Evolutionary conservation across 2,888 invertebrate genomes (phyloP), one percentile per base, ranked within the genome.

Genomic region (Hesperia comma): DNA sequence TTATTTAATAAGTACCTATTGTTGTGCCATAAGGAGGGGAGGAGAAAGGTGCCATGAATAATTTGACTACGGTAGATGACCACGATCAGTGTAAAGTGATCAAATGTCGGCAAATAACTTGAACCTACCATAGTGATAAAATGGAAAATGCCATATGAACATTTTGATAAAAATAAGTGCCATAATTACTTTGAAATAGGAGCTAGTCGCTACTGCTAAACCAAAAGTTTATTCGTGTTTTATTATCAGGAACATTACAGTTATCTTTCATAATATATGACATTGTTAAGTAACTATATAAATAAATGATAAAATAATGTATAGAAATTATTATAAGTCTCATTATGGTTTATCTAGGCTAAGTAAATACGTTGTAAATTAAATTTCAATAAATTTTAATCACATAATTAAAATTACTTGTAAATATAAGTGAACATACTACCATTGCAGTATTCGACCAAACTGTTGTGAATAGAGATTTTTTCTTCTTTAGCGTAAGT

Each of bases 401-500:
- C 6, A 53, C 2, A 43, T 51, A 26, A 2, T 26, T 26, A 26
- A 5, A 4, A 26, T 4, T 26, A 51, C 19, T 53, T 70, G 60
- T 71, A 66, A 58, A 58, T 67, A 60, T 57, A 68, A 51, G 69
- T 72, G 19, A 66, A 58, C 63, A 57, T 49, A 19, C 37, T 79
- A 74, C 83, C 84, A 77, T 77, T 74, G 69, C 87, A 88, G 86
- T 90, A 87, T 88, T 88, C 72, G 87, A 90, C 86, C 85, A 88
- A 81, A 77, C 76, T 80, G 80, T 68, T 85, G 82, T 85, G 83
- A 70, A 80, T 80, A 79, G 49, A n/a, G 8, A 21, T 43, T 67
- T 67, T 61, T 12, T 61, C 19, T 51, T 62, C n/a, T 46, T 46
- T 58, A 61, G 15, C 46, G 40, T 63, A 67, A 67, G 61, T 61